These are phyloP conservation scores for Drosophila arawakana DNA, from an alignment of 1,140 invertebrate genomes.

Conservation along the genomic window DNA sequence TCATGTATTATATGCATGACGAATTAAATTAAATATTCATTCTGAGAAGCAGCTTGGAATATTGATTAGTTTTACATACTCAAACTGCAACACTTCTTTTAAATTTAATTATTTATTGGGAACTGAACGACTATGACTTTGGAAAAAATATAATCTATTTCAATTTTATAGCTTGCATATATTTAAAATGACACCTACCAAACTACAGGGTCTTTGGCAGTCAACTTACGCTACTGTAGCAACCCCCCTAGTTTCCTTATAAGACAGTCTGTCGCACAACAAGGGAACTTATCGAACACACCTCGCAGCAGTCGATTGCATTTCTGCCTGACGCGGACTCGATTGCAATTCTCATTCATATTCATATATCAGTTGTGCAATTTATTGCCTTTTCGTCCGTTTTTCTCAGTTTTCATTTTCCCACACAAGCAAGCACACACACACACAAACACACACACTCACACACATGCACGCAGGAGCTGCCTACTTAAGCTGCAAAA, in stretches of 20 bases:
- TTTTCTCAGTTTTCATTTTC: slow-evolving; percentile 33
- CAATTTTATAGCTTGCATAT: too few species aligned
- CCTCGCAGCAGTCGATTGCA: slow-evolving; percentile 37
- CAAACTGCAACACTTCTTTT: too few species aligned
- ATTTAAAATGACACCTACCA: too few species aligned
- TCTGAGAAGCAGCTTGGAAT: too few species aligned
- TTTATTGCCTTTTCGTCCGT: slow-evolving; percentile 45
- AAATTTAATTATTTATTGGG: too few species aligned
- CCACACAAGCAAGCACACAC: slow-evolving; percentile 5
- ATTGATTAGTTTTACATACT: too few species aligned
- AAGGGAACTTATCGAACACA: slow-evolving; percentile 29
- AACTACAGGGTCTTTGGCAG: too few species aligned
- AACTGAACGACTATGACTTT: too few species aligned
- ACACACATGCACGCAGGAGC: not conserved
- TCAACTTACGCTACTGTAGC: too few species aligned
- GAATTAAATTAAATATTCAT: too few species aligned
- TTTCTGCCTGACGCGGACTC: slow-evolving; percentile 8
- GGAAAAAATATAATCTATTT: too few species aligned
- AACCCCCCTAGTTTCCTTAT: not conserved
- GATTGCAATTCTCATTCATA: slow-evolving; percentile 46
- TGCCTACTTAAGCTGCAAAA: slow-evolving; percentile 5
- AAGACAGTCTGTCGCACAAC: not conserved
- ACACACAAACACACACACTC: slow-evolving; percentile 7
- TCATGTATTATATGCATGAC: too few species aligned
- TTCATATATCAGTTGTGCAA: slow-evolving; percentile 59